These are phyloP conservation scores for Sisor rabdophorus DNA, from an alignment of 2,113 vertebrate genomes.

Conservation along the genomic window DNA sequence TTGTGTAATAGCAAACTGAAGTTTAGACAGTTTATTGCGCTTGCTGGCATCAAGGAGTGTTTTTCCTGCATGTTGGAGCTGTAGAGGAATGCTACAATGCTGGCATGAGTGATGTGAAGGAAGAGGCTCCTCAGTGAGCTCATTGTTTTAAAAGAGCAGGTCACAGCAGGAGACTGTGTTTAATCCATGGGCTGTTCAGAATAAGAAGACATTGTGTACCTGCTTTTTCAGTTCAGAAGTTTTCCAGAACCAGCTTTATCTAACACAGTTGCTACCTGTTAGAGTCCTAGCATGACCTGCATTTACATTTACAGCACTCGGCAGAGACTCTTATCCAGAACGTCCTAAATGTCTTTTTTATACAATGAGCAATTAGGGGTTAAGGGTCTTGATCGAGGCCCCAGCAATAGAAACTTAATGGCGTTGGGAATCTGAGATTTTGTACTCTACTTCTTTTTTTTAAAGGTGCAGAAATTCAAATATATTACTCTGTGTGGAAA, in stretches of 20 bases:
- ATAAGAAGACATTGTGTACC: constrained; percentile 30
- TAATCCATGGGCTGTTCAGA: constrained; percentile 46
- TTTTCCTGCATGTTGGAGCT: not conserved
- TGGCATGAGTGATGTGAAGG: constrained; percentile 43
- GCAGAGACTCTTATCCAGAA: too few relatives aligned
- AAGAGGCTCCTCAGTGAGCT: constrained; percentile 60
- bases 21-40: not conserved
- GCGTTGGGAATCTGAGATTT: too few relatives aligned
- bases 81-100: constrained; percentile 57
- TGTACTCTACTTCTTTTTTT: too few relatives aligned
- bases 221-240: constrained; percentile 17
- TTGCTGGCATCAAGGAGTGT: not conserved
- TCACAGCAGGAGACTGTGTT: constrained; percentile 63
- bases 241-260: not conserved
- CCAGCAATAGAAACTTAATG: too few relatives aligned
- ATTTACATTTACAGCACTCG: too few relatives aligned
- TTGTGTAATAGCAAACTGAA: not conserved
- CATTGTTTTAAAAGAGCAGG: constrained; percentile 68
- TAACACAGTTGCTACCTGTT: not conserved
- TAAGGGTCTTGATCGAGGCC: too few relatives aligned
- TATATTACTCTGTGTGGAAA: too few relatives aligned
- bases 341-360: too few relatives aligned
- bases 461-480: too few relatives aligned
- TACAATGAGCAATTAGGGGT: too few relatives aligned
- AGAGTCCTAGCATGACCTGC: not conserved